phyloP scores from a whole-genome alignment of 2,888 invertebrate species.

The Heliconius erato region DNA sequence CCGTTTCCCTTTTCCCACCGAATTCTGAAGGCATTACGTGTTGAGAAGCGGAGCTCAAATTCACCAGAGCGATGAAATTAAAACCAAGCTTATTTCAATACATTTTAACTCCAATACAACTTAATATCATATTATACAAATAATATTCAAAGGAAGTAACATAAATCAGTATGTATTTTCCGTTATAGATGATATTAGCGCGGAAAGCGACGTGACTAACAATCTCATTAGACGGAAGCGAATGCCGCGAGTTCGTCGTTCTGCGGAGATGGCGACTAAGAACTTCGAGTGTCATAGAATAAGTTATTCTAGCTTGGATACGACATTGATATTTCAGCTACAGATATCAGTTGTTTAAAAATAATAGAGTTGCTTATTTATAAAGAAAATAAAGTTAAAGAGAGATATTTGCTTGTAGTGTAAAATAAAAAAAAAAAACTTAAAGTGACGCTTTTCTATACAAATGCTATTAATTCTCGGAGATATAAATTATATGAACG shows the following conservation, averaged over 20 bases:
- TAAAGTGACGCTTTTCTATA: not conserved
- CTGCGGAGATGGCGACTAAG: constrained; percentile 35
- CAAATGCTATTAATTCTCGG: not conserved
- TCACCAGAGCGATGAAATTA: no score
- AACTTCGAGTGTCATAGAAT: constrained; percentile 21
- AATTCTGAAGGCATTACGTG: no score
- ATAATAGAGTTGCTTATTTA: not conserved
- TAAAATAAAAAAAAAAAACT: no score
- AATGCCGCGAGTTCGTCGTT: constrained; percentile 31
- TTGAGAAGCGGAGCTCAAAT: no score
- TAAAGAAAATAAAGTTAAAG: not conserved
- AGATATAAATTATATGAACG: not conserved
- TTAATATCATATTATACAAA: constrained; percentile 12
- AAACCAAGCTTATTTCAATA: not conserved
- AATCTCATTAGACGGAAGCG: constrained; percentile 48
- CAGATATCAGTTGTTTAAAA: not conserved
- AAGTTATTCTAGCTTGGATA: constrained; percentile 32
- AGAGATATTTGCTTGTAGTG: not conserved
- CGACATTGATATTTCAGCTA: constrained; percentile 28
- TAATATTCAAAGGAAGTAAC: not conserved
- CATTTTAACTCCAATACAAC: not conserved
- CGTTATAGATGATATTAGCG: constrained; percentile 29
- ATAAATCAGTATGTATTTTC: constrained; percentile 27
- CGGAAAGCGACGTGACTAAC: constrained; percentile 41
- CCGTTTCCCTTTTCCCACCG: no score